These are phyloP conservation scores for Xestia sexstrigata DNA, from an alignment of 2,888 invertebrate genomes.

Conservation along the genomic window DNA sequence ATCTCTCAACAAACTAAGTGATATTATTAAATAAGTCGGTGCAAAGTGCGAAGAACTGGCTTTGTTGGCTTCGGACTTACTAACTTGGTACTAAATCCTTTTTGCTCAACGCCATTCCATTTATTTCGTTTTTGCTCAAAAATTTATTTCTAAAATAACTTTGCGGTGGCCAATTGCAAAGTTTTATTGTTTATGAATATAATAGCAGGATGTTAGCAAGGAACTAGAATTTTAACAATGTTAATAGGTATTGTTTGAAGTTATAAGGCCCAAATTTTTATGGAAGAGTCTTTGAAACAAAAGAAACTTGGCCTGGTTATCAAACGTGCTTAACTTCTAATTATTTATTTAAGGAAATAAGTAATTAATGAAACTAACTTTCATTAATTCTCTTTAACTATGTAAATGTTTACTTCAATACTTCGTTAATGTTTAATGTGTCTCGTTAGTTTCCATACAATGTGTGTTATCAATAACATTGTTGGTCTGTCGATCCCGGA, in stretches of 20 bases:
- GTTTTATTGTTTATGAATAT: slow-evolving; percentile 53
- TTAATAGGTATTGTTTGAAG: slow-evolving; percentile 37
- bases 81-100: slow-evolving; percentile 43
- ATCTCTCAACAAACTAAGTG: slow-evolving; percentile 47
- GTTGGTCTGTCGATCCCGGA: slow-evolving; percentile 61
- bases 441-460: slow-evolving; percentile 46
- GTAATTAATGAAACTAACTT: slow-evolving; percentile 6
- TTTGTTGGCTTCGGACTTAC: slow-evolving; percentile 37
- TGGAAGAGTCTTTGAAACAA: slow-evolving; percentile 22
- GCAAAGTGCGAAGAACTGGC: slow-evolving; percentile 50
- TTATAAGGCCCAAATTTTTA: slow-evolving; percentile 34
- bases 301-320: slow-evolving; percentile 20
- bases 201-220: slow-evolving; percentile 52
- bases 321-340: slow-evolving; percentile 15
- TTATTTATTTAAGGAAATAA: slow-evolving; percentile 20
- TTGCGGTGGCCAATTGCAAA: slow-evolving; percentile 22
- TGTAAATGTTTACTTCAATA: slow-evolving; percentile 26
- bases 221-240: slow-evolving; percentile 24
- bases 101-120: slow-evolving; percentile 60
- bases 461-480: slow-evolving; percentile 55
- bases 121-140: slow-evolving; percentile 60
- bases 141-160: slow-evolving; percentile 42
- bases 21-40: slow-evolving; percentile 56
- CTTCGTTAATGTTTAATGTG: slow-evolving; percentile 21
- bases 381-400: slow-evolving; percentile 6